Conservation (phyloP, 1,140 invertebrate genomes). For the Acarapis woodi region DNA sequence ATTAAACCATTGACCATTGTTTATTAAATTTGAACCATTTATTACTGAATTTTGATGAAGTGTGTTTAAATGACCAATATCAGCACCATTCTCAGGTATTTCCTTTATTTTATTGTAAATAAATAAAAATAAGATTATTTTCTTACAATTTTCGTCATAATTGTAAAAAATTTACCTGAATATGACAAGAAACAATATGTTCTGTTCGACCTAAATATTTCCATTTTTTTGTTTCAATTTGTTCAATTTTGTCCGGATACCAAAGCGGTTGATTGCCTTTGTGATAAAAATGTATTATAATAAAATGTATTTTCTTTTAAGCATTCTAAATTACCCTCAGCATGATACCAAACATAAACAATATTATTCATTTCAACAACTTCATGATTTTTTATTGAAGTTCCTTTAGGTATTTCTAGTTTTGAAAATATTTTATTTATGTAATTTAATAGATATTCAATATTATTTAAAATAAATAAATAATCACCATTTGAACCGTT, state of each 20-base stretch:
- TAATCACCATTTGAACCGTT: conserved; percentile 3
- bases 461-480: not conserved
- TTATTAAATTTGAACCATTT: conserved; percentile 20
- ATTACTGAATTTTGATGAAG: conserved; percentile 34
- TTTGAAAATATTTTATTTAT: conserved; percentile 7
- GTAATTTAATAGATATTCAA: not conserved
- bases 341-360: conserved; percentile 56
- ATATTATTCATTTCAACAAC: conserved; percentile 34
- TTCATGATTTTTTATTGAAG: conserved; percentile 28
- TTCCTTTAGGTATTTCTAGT: conserved; percentile 11
- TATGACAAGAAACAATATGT: conserved; percentile 31
- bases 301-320: not conserved
- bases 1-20: not conserved
- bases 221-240: conserved; percentile 27
- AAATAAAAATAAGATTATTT: not conserved
- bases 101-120: conserved; percentile 26
- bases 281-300: not conserved
- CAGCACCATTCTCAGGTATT: conserved; percentile 68
- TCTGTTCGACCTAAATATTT: conserved; percentile 34
- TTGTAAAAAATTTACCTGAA: conserved; percentile 13
- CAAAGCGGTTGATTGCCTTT: conserved; percentile 28
- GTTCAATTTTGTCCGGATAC: conserved; percentile 25
- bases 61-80: conserved; percentile 41
- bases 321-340: conserved; percentile 22
- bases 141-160: not conserved